A percentile compares a stretch with the other conserved stretches of the same genome.
These are phyloP conservation scores for Scaptomyza flava DNA, from an alignment of 2,888 invertebrate genomes.

Conservation along the genomic window DNA sequence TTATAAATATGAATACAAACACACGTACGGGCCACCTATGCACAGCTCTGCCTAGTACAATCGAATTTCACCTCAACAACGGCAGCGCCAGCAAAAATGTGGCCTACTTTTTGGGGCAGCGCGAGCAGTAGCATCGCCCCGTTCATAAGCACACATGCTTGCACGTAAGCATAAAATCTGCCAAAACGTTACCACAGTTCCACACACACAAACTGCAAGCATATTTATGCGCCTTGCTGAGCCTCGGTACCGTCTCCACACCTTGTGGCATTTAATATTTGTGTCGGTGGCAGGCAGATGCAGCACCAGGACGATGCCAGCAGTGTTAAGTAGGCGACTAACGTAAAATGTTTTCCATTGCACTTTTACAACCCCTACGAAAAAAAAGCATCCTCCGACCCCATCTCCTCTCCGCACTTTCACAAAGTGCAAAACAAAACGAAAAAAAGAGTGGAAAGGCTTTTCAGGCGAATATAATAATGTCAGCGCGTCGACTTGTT, in stretches of 20 bases:
- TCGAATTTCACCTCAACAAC: slow-evolving; percentile 53
- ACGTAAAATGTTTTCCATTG: slow-evolving; percentile 66
- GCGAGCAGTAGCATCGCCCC: slow-evolving; percentile 10
- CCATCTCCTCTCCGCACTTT: neutral
- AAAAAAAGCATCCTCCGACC: neutral
- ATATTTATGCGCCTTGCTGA: slow-evolving; percentile 68
- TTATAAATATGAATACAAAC: slow-evolving; percentile 10
- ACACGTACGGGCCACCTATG: neutral
- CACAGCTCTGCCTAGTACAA: slow-evolving; percentile 20
- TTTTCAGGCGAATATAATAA: slow-evolving; percentile 74
- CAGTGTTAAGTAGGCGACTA: slow-evolving; percentile 66
- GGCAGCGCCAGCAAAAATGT: slow-evolving; percentile 60
- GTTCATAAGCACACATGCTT: slow-evolving; percentile 34
- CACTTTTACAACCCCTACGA: slow-evolving; percentile 38
- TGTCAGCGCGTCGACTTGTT: slow-evolving; percentile 74
- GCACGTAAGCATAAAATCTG: slow-evolving; percentile 73
- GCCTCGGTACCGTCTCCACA: slow-evolving; percentile 69
- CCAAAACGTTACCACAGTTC: slow-evolving; percentile 68
- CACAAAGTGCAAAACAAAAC: slow-evolving; percentile 6
- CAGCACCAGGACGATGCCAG: slow-evolving; percentile 36
- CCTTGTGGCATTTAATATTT: slow-evolving; percentile 80
- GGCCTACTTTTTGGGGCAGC: slow-evolving; percentile 65
- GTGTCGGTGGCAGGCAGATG: slow-evolving; percentile 41
- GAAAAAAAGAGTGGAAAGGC: slow-evolving; percentile 21
- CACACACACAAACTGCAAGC: slow-evolving; percentile 20